Evolutionary conservation across 2,113 vertebrate genomes (phyloP), one percentile per base, ranked within the genome.

Genomic region (Microcebus lehilahytsara): DNA sequence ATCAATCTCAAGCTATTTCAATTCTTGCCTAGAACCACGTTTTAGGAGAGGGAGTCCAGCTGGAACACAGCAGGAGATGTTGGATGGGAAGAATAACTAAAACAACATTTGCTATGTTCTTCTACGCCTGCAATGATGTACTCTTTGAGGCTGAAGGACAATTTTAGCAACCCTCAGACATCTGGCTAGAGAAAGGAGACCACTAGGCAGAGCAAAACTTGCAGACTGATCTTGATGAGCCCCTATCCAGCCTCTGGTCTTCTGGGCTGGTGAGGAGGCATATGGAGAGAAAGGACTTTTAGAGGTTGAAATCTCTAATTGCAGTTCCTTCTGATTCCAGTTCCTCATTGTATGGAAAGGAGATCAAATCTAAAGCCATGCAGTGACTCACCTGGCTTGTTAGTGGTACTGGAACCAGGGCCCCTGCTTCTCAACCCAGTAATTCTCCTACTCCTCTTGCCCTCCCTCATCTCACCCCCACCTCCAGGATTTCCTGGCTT

Each of bases 381-480:
- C 6, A 58, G 27, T 42, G 60, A 64, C 60, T 71, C 67, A 60
- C 17, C 42, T 34, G 34, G 62, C 34, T 16, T 19, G 0, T n/a
- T 62, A 22, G 42, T 22, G 13, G 3, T 40, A 20, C 17, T 8
- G 56, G 46, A 32, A 32, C 11, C 46, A 67, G 32, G 25, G 2
- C 7, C n/a, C 1, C 20, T 86, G 64, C 81, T 62, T 80, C 64
- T 67, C 23, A 30, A 46, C 12, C 32, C 19, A 80, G 42, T 13
- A 3, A 17, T 80, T 25, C 1, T 11, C 20, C 51, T 17, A 23
- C 20, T 9, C 2, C 60, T 10, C 40, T 81, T 23, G 32, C 22
- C 12, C 2, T 37, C 25, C 20, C 20, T 66, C 23, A 25, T 20
- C 78, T 60, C 8, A 9, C 2, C 32, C 6, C n/a, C 0, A 6